A percentile compares a stretch with the other conserved stretches of the same genome.
phyloP scores from a whole-genome alignment of 2,113 vertebrate species.

The Phylloscopus trochiloides region DNA sequence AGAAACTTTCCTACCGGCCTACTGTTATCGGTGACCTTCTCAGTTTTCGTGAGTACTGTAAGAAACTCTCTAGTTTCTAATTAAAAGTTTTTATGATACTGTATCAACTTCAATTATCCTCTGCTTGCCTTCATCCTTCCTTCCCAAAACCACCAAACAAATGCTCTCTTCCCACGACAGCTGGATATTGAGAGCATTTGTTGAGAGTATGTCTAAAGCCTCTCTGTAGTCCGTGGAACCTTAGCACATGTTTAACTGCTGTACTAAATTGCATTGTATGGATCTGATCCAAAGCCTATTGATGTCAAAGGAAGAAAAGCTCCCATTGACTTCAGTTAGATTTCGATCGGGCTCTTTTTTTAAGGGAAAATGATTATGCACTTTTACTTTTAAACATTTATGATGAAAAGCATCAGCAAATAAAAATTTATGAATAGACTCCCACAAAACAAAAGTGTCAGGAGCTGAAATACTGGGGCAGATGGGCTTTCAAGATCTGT shows the following conservation, averaged over 20 bases:
- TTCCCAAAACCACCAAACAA: not conserved
- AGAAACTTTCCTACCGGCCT: not conserved
- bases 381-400: constrained; percentile 29
- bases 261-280: not conserved
- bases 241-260: not conserved
- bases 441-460: constrained; percentile 31
- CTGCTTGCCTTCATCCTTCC: not conserved
- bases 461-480: constrained; percentile 36
- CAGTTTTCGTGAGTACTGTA: not conserved
- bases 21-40: not conserved
- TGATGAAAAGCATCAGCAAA: constrained; percentile 26
- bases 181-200: not conserved
- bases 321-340: not conserved
- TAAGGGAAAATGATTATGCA: not conserved
- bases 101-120: not conserved
- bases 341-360: not conserved
- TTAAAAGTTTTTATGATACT: not conserved
- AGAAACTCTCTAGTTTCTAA: not conserved
- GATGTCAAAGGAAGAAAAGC: constrained; percentile 39
- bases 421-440: constrained; percentile 42
- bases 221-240: not conserved
- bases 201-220: not conserved
- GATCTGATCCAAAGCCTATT: constrained; percentile 20
- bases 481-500: constrained; percentile 53
- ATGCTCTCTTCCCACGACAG: not conserved